A percentile compares a stretch with the other conserved stretches of the same genome.
Conservation (phyloP, 2,888 invertebrate genomes). For the Erebia palarica region DNA sequence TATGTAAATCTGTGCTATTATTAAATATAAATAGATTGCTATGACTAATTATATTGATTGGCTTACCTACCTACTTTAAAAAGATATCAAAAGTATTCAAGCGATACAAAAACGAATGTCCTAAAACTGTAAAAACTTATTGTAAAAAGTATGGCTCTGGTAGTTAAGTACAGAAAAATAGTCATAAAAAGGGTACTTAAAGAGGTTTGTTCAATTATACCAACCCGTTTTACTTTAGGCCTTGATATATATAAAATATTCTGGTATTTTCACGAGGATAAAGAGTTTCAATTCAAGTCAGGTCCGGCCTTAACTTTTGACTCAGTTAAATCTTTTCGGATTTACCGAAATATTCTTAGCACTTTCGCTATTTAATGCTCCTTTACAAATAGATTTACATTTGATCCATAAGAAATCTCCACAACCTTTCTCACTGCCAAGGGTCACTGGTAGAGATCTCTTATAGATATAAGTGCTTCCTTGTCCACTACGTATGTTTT, state of each 20-base stretch:
- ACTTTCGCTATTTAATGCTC: no score
- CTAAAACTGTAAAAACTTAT: neutral
- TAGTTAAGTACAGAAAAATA: neutral
- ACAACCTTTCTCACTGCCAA: no score
- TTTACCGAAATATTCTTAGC: neutral
- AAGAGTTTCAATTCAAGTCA: constrained; percentile 30
- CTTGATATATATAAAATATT: constrained; percentile 28
- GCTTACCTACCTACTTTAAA: neutral
- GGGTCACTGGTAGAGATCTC: no score
- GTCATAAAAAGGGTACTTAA: neutral
- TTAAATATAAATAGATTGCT: no score
- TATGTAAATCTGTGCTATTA: no score
- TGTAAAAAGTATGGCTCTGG: neutral
- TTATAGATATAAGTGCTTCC: no score
- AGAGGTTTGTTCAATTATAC: neutral
- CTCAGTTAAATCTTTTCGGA: constrained; percentile 30
- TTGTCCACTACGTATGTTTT: no score
- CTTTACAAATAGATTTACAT: neutral
- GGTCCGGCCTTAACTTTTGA: constrained; percentile 36
- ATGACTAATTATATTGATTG: no score
- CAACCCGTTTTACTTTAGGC: constrained; percentile 15
- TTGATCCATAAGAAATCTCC: neutral
- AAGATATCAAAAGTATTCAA: neutral
- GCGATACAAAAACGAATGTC: neutral
- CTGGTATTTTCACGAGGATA: constrained; percentile 29